A percentile compares a stretch with the other conserved stretches of the same genome.
These are phyloP conservation scores for Bruchidius siliquastri DNA, from an alignment of 2,888 invertebrate species.

Conservation along the genomic window DNA sequence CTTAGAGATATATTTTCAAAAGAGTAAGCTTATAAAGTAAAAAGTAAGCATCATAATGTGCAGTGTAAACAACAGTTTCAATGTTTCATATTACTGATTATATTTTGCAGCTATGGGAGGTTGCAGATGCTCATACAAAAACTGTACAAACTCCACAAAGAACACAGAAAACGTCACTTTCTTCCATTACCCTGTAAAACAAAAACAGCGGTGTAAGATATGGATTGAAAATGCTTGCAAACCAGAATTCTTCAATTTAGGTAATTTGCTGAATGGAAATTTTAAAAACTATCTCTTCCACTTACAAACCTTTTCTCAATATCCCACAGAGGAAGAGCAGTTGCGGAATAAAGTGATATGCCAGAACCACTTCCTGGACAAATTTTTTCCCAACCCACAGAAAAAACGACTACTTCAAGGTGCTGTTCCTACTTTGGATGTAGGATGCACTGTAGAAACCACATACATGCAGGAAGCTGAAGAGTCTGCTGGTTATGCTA, in stretches of 20 bases:
- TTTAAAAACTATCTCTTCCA: not conserved
- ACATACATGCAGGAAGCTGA: not conserved
- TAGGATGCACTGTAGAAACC: not conserved
- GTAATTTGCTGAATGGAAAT: not conserved
- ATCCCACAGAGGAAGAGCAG: constrained; percentile 49
- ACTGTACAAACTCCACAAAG: constrained; percentile 51
- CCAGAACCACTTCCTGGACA: constrained; percentile 55
- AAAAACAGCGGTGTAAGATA: constrained; percentile 54
- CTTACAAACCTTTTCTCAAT: not conserved
- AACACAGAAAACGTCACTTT: constrained; percentile 50
- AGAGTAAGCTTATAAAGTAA: no score
- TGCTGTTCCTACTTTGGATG: constrained; percentile 54
- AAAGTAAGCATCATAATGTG: no score
- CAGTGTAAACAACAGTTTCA: not conserved
- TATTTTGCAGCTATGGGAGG: constrained; percentile 52
- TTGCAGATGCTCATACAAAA: constrained; percentile 56
- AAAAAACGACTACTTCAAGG: constrained; percentile 53
- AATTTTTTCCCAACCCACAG: constrained; percentile 52
- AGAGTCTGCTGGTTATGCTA: not conserved
- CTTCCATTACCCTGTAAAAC: constrained; percentile 60
- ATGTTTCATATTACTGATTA: not conserved
- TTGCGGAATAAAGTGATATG: constrained; percentile 58
- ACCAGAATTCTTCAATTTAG: constrained; percentile 50
- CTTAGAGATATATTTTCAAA: no score
- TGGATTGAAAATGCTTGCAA: constrained; percentile 56